These are phyloP conservation scores for Noturus placidus DNA, from an alignment of 2,113 vertebrate species.

Conservation along the genomic window DNA sequence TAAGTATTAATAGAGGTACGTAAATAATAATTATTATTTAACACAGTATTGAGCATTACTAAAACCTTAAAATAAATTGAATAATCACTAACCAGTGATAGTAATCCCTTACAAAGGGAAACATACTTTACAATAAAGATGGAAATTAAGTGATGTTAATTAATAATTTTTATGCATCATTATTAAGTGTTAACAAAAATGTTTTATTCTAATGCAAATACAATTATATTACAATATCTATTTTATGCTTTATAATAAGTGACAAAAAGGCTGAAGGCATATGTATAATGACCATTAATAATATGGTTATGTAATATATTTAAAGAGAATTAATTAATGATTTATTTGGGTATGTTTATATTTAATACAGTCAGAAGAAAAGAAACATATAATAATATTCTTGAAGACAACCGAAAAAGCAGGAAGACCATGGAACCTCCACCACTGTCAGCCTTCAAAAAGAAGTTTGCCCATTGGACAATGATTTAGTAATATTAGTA, in stretches of 20 bases:
- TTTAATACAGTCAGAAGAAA: background rate
- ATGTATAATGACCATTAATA: background rate
- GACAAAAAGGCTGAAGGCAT: background rate
- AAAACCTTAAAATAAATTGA: background rate
- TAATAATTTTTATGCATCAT: background rate
- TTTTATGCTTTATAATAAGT: background rate
- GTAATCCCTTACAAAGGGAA: background rate
- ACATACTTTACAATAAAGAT: background rate
- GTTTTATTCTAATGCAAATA: background rate
- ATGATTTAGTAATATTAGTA: background rate
- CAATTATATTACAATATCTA: background rate
- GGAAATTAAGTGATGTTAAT: background rate
- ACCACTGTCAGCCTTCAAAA: background rate
- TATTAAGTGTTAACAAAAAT: background rate
- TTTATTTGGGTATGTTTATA: background rate
- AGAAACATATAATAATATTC: background rate
- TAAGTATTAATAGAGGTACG: background rate
- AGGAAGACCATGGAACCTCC: background rate
- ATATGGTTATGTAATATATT: background rate
- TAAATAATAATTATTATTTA: background rate
- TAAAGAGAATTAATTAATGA: background rate
- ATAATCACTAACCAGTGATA: background rate
- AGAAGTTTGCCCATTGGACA: background rate
- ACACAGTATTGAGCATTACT: background rate
- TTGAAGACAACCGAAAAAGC: background rate